phyloP scores from a whole-genome alignment of 2,797 vertebrate genomes.

The Hephaestus fuliginosus region DNA sequence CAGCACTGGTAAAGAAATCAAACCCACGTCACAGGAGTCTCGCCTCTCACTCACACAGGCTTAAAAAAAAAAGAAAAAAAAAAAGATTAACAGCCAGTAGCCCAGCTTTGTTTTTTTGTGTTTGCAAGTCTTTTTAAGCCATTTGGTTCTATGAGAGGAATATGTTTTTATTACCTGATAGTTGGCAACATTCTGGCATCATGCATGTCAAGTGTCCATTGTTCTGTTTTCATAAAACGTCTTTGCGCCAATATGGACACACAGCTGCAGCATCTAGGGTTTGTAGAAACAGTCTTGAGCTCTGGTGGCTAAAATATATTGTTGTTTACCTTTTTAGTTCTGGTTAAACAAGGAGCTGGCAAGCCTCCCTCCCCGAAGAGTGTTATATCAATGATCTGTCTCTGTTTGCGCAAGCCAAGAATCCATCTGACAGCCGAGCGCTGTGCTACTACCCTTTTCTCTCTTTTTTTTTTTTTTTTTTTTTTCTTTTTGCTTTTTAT shows the following conservation, averaged over 20 bases:
- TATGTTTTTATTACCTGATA: conserved; percentile 63
- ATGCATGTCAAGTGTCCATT: conserved; percentile 44
- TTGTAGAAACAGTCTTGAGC: conserved; percentile 85
- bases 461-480: conserved; percentile 15
- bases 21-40: conserved; percentile 36
- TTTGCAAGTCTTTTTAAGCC: conserved; percentile 55
- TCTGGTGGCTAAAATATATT: conserved; percentile 63
- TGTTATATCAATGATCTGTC: conserved; percentile 42
- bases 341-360: conserved; percentile 56
- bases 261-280: conserved; percentile 83
- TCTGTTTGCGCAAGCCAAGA: conserved; percentile 61
- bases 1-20: conserved; percentile 44
- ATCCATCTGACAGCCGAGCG: conserved; percentile 37
- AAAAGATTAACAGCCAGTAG: conserved; percentile 65
- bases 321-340: conserved; percentile 52
- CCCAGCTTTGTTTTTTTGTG: conserved; percentile 58
- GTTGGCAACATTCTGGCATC: conserved; percentile 64
- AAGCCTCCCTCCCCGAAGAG: conserved; percentile 37
- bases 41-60: conserved; percentile 47
- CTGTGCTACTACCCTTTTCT: conserved; percentile 14
- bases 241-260: conserved; percentile 48
- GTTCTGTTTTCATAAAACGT: conserved; percentile 42
- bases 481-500: conserved; percentile 13
- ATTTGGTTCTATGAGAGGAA: conserved; percentile 71
- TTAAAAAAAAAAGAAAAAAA: conserved; percentile 18